Conservation (phyloP, 2,888 invertebrate species). For the Arctia plantaginis region DNA sequence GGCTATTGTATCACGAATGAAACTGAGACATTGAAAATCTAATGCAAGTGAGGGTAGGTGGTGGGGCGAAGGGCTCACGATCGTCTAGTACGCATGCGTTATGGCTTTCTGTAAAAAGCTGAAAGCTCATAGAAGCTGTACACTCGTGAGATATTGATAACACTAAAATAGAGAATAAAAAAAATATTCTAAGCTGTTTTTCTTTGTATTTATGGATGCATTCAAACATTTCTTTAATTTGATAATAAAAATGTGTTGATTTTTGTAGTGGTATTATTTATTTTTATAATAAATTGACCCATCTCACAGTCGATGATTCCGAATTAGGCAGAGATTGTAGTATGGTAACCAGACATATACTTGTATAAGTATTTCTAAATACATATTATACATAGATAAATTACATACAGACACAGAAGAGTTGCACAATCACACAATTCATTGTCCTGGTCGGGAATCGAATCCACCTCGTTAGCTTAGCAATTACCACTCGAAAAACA, state of each 20-base stretch:
- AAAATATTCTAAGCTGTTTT: neutral
- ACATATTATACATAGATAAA: too few species aligned
- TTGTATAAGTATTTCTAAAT: too few species aligned
- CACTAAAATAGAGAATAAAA: neutral
- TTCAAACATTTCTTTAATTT: neutral
- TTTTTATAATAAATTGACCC: neutral
- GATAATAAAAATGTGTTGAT: neutral
- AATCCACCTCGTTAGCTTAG: neutral
- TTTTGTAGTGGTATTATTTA: neutral
- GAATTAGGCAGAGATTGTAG: too few species aligned
- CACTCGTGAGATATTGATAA: slow-evolving; percentile 55
- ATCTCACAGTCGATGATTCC: too few species aligned
- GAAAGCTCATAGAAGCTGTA: slow-evolving; percentile 77
- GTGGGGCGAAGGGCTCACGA: slow-evolving; percentile 32
- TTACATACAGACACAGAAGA: too few species aligned
- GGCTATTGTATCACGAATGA: neutral
- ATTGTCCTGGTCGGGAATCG: too few species aligned
- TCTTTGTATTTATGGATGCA: neutral
- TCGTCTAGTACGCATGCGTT: slow-evolving; percentile 69
- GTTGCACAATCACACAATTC: too few species aligned
- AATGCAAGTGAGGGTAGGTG: neutral
- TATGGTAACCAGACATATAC: too few species aligned
- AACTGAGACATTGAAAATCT: neutral
- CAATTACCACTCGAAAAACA: too few species aligned
- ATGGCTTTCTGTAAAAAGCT: slow-evolving; percentile 62